Base-by-base conservation (phyloP, 1,140 invertebrate species). In the Metopolophium dirhodum region DNA sequence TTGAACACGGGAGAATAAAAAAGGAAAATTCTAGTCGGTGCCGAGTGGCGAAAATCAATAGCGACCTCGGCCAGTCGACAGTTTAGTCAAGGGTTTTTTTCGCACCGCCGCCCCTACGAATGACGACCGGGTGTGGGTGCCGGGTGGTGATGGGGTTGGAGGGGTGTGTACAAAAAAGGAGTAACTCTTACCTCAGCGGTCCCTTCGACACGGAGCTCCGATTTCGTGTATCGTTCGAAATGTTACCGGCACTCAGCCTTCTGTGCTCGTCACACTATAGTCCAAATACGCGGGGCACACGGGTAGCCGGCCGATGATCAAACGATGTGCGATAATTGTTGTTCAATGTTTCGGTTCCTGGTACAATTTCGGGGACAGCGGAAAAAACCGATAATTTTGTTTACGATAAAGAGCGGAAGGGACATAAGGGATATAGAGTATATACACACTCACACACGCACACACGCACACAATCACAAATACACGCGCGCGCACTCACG, bases 391-490 rank as follows among this genome's bases (percentile, higher is more conserved):
- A 92, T 92, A 92, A 82, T 83, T 92, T 49, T 92, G 91, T 92
- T 92, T 92, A 92, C 91, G 91, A 92, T 92, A 41, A 92, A 92
- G 45, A 83, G 47, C 91, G 91, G 91, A 92, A 92, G 91, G 91
- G 91, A 92, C 91, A 92, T 92, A 92, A 92, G 91, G 91, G 91
- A 83, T 49, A 87, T 35, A 57, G 22, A 11, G 37, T 49, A 82
- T 41, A 92, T 82, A 85, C 91, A 86, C 88, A 41, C 88, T 14
- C 88, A 57, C 49, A 37, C 49, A 35, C 49, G 37, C 35, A 41
- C 14, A 54, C 49, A 89, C 87, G 26, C 14, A 54, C 49, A 89
- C 87, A 37, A 41, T 45, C 86, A 87, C 86, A 22, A n/a, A 30
- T 4, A 23, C 37, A 41, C 86, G 47, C 45, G 47, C 86, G n/a